Conservation (phyloP, 2,113 vertebrate species). For the Rattus rattus region DNA sequence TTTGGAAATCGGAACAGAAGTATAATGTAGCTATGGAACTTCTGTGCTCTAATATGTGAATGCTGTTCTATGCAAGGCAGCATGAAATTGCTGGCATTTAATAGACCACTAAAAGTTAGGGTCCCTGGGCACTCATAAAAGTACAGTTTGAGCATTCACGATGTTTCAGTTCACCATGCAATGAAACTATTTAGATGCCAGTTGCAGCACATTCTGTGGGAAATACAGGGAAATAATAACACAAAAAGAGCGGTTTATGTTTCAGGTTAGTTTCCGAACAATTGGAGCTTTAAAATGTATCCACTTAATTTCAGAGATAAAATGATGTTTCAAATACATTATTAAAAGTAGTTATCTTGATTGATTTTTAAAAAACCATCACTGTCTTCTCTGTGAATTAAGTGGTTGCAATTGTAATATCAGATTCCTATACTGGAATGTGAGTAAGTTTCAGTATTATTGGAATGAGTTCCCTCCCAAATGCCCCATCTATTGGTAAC, state of each 20-base stretch:
- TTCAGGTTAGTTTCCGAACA: conserved; percentile 84
- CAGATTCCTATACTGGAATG: conserved; percentile 33
- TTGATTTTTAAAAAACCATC: conserved; percentile 69
- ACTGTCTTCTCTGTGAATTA: conserved; percentile 59
- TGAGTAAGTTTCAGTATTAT: conserved; percentile 40
- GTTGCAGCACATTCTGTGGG: conserved; percentile 85
- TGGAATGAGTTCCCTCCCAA: conserved; percentile 57
- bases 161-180: conserved; percentile 88
- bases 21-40: conserved; percentile 88
- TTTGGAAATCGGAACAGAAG: conserved; percentile 80
- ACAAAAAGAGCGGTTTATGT: conserved; percentile 82
- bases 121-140: conserved; percentile 91
- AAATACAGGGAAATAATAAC: conserved; percentile 86
- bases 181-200: conserved; percentile 90
- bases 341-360: conserved; percentile 74
- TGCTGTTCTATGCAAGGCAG: conserved; percentile 92
- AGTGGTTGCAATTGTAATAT: conserved; percentile 64
- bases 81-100: conserved; percentile 93
- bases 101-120: conserved; percentile 93
- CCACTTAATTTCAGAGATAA: conserved; percentile 68
- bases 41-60: conserved; percentile 88
- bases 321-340: conserved; percentile 75
- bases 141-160: conserved; percentile 93
- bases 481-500: conserved; percentile 15
- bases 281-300: conserved; percentile 79